A percentile compares a stretch with the other conserved stretches of the same genome.
These are phyloP conservation scores for Yponomeuta sedellus DNA, from an alignment of 2,888 invertebrate species.

Conservation along the genomic window DNA sequence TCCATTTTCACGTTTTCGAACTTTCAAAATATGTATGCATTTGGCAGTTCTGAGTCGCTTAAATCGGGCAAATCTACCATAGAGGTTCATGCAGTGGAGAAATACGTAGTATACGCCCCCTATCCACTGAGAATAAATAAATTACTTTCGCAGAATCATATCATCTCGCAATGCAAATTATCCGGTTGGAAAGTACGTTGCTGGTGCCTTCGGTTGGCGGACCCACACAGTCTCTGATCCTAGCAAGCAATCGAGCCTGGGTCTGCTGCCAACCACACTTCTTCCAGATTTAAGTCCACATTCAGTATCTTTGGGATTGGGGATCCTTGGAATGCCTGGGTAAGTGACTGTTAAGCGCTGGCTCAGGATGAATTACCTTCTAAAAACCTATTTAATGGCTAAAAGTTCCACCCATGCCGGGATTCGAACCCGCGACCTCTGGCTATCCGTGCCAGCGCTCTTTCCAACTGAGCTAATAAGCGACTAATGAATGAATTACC, in stretches of 20 bases:
- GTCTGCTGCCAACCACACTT: constrained; percentile 49
- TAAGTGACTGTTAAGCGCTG: constrained; percentile 39
- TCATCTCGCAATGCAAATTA: constrained; percentile 80
- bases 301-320: constrained; percentile 79
- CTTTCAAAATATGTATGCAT: neutral
- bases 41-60: too few relatives aligned
- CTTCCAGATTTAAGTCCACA: constrained; percentile 77
- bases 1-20: neutral
- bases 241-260: constrained; percentile 27
- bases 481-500: too few relatives aligned
- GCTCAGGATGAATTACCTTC: too few relatives aligned
- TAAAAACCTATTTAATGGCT: too few relatives aligned
- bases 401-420: too few relatives aligned
- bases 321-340: constrained; percentile 84
- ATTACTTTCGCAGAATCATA: constrained; percentile 73
- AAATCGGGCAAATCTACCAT: too few relatives aligned
- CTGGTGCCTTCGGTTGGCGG: constrained; percentile 82
- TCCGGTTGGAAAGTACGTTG: constrained; percentile 79
- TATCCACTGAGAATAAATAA: too few relatives aligned
- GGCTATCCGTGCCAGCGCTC: too few relatives aligned
- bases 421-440: too few relatives aligned
- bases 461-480: too few relatives aligned
- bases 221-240: constrained; percentile 61
- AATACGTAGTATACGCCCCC: too few relatives aligned
- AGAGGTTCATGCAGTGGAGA: too few relatives aligned